Base-by-base conservation (phyloP, 1,140 invertebrate species). In the Harlomillsia oculata region DNA sequence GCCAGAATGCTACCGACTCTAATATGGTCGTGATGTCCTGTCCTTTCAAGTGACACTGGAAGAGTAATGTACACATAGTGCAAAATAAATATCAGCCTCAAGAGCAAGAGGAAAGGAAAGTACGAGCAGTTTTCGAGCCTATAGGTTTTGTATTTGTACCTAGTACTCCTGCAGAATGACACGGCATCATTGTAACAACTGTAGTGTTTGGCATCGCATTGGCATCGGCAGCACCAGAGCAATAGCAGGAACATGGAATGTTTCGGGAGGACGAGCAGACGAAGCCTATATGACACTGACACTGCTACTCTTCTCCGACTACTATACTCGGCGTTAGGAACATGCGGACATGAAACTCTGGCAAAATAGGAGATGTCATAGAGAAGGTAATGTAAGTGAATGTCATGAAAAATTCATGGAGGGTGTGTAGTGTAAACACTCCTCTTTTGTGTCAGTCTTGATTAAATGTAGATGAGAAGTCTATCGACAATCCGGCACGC, bases 351-450 rank as follows among this genome's bases (percentile, higher is more conserved):
- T 45, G 20, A 45, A 16, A 26, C 29, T 16, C 16, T 45, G 43
- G 16, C 29, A 45, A 45, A 32, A 34, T 30, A 36, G 45, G 41
- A 55, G 48, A 59, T 48, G 53, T 40, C 34, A 59, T 48, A 58
- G 54, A 64, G 58, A 49, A 60, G 60, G 58, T 64, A 60, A 56
- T 54, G 39, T 49, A 55, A 45, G 54, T 49, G 52, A 57, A 60
- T 60, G 62, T 64, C 62, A 64, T 64, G 62, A 65, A 62, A 65
- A 65, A 65, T 61, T 65, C 63, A 65, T 65, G 63, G 59, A 57
- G 59, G 59, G 59, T 56, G 52, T 59, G 52, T 59, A 56, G 55
- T 61, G 59, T 61, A 65, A 65, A 61, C 59, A 65, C 63, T 62
- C 63, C 63, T 62, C 63, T 65, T 65, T 65, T 65, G 59, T 65